These are phyloP conservation scores for Semicossyphus pulcher DNA, from an alignment of 2,113 vertebrate genomes.

Conservation along the genomic window DNA sequence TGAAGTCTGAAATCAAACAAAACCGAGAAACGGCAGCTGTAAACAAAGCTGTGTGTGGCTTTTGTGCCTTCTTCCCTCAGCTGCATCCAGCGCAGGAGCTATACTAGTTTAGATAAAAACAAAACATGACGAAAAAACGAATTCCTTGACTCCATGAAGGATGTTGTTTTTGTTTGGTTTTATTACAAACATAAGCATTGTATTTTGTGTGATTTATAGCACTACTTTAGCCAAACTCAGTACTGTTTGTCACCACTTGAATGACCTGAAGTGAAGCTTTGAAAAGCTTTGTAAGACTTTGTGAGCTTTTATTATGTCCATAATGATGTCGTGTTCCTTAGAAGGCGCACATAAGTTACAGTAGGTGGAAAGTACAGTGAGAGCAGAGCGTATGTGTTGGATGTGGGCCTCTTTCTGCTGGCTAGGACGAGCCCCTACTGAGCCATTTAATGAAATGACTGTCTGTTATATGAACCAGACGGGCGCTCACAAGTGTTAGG, in stretches of 20 bases:
- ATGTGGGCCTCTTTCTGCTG: slow-evolving; percentile 79
- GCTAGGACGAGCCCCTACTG: slow-evolving; percentile 76
- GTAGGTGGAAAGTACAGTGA: slow-evolving; percentile 43
- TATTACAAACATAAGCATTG: slow-evolving; percentile 13
- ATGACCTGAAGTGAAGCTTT: slow-evolving; percentile 72
- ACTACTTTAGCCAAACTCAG: slow-evolving; percentile 59
- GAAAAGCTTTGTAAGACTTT: slow-evolving; percentile 61
- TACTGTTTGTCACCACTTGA: slow-evolving; percentile 73
- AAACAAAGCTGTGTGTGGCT: slow-evolving; percentile 36
- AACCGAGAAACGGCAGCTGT: slow-evolving; percentile 41
- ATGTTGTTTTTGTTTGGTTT: slow-evolving; percentile 58
- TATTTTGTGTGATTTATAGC: slow-evolving; percentile 52
- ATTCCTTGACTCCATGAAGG: slow-evolving; percentile 78
- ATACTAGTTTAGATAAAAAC: too few relatives aligned
- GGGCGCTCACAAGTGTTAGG: slow-evolving; percentile 48
- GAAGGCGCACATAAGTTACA: slow-evolving; percentile 53
- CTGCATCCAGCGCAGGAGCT: slow-evolving; percentile 22
- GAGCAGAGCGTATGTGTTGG: slow-evolving; percentile 41
- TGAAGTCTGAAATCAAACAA: slow-evolving; percentile 23
- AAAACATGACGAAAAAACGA: slow-evolving; percentile 61
- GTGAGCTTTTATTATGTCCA: slow-evolving; percentile 37
- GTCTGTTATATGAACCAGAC: slow-evolving; percentile 67
- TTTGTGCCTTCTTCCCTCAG: slow-evolving; percentile 7
- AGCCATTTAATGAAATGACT: slow-evolving; percentile 79
- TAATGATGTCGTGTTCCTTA: slow-evolving; percentile 38